A percentile compares a stretch with the other conserved stretches of the same genome.
Conservation (phyloP, 2,113 vertebrate genomes). For the Phaethon lepturus region DNA sequence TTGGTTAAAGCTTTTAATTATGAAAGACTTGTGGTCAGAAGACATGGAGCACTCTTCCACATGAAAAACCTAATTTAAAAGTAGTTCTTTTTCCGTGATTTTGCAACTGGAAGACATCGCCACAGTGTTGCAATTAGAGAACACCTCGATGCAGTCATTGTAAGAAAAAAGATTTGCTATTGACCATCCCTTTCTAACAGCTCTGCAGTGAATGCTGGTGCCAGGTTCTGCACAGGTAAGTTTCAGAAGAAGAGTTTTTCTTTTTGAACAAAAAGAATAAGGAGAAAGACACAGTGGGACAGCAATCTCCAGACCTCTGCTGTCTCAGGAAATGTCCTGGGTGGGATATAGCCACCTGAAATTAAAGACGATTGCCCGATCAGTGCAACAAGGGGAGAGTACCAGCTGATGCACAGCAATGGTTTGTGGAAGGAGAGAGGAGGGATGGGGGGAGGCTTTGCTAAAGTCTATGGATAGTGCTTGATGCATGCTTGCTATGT, state of each 20-base stretch:
- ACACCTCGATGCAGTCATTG: neutral
- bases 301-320: neutral
- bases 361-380: neutral
- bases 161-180: constrained; percentile 3
- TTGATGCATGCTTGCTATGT: neutral
- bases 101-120: neutral
- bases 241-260: neutral
- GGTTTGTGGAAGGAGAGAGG: neutral
- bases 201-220: constrained; percentile 12
- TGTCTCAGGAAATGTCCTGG: neutral
- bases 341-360: neutral
- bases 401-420: neutral
- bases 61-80: neutral
- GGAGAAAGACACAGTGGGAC: neutral
- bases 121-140: neutral
- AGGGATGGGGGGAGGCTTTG: neutral
- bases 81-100: neutral
- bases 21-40: neutral
- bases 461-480: neutral
- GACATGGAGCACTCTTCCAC: neutral
- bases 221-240: constrained; percentile 45
- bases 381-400: neutral
- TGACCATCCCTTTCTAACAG: constrained; percentile 28
- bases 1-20: neutral
- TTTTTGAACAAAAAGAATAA: neutral